Conservation (phyloP, 2,888 invertebrate species). For the Ethmia dodecea region DNA sequence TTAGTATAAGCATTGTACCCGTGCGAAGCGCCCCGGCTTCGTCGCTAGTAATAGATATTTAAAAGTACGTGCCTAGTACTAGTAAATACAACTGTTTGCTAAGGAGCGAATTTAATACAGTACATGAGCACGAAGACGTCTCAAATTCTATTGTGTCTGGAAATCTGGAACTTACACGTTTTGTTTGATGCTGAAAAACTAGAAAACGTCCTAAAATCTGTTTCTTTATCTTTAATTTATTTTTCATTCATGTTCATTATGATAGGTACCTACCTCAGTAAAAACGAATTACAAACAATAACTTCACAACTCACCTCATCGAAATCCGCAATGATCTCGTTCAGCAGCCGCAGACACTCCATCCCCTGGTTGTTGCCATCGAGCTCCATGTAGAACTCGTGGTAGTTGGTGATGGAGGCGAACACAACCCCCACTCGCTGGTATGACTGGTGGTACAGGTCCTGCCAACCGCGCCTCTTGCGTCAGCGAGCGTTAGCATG, state of each 20-base stretch:
- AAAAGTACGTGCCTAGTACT: too few species aligned
- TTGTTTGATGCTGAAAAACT: too few species aligned
- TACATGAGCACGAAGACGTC: too few species aligned
- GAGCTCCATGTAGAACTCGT: constrained; percentile 95
- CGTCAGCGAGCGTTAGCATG: constrained; percentile 20
- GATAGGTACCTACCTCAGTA: too few species aligned
- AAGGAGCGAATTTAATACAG: too few species aligned
- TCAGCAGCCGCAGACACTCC: constrained; percentile 91
- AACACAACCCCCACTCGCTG: constrained; percentile 93
- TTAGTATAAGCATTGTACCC: too few species aligned
- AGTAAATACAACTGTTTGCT: too few species aligned
- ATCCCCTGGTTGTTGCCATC: constrained; percentile 95
- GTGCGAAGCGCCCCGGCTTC: too few species aligned
- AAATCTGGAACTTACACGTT: too few species aligned
- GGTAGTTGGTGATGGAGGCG: constrained; percentile 95
- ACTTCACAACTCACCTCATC: constrained; percentile 82
- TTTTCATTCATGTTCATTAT: too few species aligned
- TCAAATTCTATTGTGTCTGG: too few species aligned
- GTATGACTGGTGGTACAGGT: constrained; percentile 95
- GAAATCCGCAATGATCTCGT: constrained; percentile 96
- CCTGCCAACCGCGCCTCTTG: constrained; percentile 65
- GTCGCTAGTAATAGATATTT: too few species aligned
- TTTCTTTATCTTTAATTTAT: background rate
- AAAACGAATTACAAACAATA: background rate
- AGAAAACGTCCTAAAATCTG: background rate